A percentile compares a stretch with the other conserved stretches of the same genome.
These are phyloP conservation scores for Blera fallax DNA, from an alignment of 2,888 invertebrate species.

Conservation along the genomic window DNA sequence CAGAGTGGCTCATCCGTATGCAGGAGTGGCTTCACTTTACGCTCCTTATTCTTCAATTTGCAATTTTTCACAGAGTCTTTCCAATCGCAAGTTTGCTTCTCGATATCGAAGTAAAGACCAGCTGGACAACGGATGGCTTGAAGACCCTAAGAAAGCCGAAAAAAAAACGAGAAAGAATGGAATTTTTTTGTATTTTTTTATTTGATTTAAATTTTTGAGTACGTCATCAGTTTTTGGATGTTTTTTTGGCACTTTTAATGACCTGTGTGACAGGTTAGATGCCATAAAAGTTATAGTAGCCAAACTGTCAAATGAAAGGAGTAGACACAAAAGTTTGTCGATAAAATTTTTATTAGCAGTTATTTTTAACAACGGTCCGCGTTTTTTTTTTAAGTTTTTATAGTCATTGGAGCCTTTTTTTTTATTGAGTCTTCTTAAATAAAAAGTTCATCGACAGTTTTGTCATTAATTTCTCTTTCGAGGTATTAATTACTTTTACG, in stretches of 20 bases:
- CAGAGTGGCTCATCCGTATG: slow-evolving; percentile 95
- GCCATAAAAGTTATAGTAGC: not conserved
- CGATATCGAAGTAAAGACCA: slow-evolving; percentile 95
- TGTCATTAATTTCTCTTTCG: not conserved
- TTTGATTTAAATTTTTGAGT: not conserved
- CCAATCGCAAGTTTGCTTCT: slow-evolving; percentile 97
- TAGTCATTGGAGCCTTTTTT: not conserved
- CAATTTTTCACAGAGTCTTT: slow-evolving; percentile 96
- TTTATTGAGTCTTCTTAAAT: not conserved
- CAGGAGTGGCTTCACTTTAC: slow-evolving; percentile 92
- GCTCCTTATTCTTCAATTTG: slow-evolving; percentile 93
- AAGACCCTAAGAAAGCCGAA: slow-evolving; percentile 85
- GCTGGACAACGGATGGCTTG: slow-evolving; percentile 97
- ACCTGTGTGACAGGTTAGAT: not conserved
- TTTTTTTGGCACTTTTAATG: not conserved
- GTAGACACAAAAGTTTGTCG: not conserved
- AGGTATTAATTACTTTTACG: not conserved
- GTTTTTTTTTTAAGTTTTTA: not conserved
- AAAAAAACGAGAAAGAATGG: not conserved
- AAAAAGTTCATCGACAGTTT: not conserved
- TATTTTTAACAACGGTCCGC: not conserved
- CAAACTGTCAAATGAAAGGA: not conserved
- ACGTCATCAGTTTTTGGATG: not conserved
- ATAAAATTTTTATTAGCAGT: not conserved
- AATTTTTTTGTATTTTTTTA: not conserved